These are phyloP conservation scores for Stigmatopora argus DNA, from an alignment of 2,113 vertebrate genomes.

Conservation along the genomic window DNA sequence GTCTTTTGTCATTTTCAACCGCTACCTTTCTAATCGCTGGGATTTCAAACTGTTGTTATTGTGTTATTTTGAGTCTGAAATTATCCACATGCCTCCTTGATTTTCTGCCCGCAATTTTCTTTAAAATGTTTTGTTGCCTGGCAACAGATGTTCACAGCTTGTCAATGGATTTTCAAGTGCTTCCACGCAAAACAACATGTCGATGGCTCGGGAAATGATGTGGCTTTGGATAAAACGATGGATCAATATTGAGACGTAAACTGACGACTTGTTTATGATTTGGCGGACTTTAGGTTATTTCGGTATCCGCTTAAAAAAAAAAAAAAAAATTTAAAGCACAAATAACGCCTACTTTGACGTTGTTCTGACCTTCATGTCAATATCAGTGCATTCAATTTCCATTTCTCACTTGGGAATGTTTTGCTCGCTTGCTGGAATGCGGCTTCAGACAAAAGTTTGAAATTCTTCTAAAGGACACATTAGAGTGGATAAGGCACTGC, in stretches of 20 bases:
- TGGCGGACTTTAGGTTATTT: no score
- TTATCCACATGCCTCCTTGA: neutral
- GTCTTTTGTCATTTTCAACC: neutral
- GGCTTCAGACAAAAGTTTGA: neutral
- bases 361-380: no score
- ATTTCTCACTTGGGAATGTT: no score
- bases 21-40: no score
- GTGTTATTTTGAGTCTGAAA: neutral
- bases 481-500: neutral
- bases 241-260: neutral
- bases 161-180: neutral
- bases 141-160: neutral
- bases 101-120: neutral
- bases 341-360: no score
- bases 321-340: no score
- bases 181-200: neutral
- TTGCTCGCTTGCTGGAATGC: neutral
- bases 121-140: slow-evolving; percentile 1
- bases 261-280: neutral
- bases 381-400: no score
- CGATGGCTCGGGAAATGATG: neutral
- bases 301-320: no score
- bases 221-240: neutral
- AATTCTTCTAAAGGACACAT: neutral
- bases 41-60: neutral